Conservation (phyloP, 2,888 invertebrate species). For the Luperina testacea region DNA sequence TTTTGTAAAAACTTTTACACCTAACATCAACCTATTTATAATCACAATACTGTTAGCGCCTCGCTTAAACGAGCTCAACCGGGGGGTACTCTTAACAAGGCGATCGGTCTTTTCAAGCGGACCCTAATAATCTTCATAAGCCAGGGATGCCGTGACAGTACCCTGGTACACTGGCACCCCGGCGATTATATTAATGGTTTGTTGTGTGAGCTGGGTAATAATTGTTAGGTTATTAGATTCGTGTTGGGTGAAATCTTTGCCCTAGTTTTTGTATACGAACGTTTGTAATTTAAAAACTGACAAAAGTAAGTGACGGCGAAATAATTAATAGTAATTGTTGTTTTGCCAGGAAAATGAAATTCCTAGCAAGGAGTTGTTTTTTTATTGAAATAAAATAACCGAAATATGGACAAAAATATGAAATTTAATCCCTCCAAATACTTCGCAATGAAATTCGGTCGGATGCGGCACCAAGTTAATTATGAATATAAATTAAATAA, state of each 20-base stretch:
- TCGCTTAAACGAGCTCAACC: constrained; percentile 51
- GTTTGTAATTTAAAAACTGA: constrained; percentile 20
- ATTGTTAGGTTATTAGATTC: constrained; percentile 14
- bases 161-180: constrained; percentile 4
- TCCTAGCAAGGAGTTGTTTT: too few relatives aligned
- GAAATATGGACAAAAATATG: too few relatives aligned
- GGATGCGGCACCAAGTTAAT: too few relatives aligned
- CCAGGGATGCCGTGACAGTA: constrained; percentile 45
- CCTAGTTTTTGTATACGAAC: constrained; percentile 13
- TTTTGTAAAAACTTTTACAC: too few relatives aligned
- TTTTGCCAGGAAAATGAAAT: background rate
- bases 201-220: constrained; percentile 32
- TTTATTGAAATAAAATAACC: background rate
- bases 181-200: constrained; percentile 54
- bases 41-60: constrained; percentile 54
- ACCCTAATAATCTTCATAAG: constrained; percentile 68
- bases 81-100: constrained; percentile 56
- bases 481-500: too few relatives aligned
- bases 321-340: constrained; percentile 5
- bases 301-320: constrained; percentile 4
- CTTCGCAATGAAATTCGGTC: too few relatives aligned
- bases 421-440: too few relatives aligned
- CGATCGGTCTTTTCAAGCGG: constrained; percentile 60
- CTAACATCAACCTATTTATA: constrained; percentile 37
- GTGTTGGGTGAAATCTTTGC: background rate